phyloP scores from a whole-genome alignment of 2,797 vertebrate genomes.

The Vultur gryphus region DNA sequence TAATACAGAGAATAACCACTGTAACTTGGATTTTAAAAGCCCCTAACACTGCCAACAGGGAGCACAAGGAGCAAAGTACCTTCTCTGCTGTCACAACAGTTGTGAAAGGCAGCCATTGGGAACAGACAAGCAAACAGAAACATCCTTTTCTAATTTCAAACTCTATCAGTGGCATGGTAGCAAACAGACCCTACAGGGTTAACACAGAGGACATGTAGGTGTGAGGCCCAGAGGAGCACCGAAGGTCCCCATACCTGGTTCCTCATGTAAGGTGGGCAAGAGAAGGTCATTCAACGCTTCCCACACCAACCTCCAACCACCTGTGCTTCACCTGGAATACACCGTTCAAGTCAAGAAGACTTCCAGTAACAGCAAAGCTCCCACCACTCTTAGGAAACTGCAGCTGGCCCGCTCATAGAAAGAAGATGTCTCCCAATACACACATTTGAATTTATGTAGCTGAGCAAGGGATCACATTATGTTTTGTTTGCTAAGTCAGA shows the following conservation, averaged over 20 bases:
- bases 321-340: background rate
- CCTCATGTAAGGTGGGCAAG: background rate
- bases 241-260: fast-evolving
- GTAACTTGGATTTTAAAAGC: background rate
- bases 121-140: background rate
- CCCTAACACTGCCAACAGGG: background rate
- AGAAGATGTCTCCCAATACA: background rate
- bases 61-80: background rate
- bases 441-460: background rate
- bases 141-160: background rate
- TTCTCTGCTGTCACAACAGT: background rate
- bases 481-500: background rate
- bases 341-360: background rate
- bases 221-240: background rate
- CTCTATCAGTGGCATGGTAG: background rate
- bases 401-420: background rate
- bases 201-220: fast-evolving
- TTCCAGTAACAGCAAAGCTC: background rate
- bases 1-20: background rate
- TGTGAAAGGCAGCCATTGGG: too few relatives aligned
- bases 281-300: background rate
- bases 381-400: background rate
- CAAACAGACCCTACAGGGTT: background rate
- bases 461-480: background rate
- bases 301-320: background rate